Evolutionary conservation across 2,113 vertebrate genomes (phyloP).

Genomic region (Corythoichthys haematopterus): DNA sequence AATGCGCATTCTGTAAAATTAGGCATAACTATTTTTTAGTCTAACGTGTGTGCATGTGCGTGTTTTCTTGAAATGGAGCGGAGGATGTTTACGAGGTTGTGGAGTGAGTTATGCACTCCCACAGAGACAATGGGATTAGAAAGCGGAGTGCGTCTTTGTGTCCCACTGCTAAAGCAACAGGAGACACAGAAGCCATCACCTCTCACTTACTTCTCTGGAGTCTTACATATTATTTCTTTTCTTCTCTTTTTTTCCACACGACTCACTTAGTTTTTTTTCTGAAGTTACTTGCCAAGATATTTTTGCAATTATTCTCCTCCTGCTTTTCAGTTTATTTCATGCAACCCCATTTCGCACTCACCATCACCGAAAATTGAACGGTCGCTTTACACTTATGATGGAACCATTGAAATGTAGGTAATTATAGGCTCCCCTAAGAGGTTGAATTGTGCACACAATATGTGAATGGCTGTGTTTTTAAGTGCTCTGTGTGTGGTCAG

Average conservation of each 20-base stretch:
- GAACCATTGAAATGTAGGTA: neutral
- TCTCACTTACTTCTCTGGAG: slow-evolving; percentile 24
- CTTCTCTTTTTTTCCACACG: slow-evolving; percentile 11
- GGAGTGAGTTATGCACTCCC: slow-evolving; percentile 41
- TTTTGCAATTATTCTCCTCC: neutral
- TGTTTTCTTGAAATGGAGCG: slow-evolving; percentile 22
- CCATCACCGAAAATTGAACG: neutral
- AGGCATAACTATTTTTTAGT: neutral
- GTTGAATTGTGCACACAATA: neutral
- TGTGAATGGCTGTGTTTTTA: neutral
- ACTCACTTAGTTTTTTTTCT: slow-evolving; percentile 16
- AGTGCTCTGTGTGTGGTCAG: neutral
- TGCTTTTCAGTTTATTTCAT: neutral
- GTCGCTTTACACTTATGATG: neutral
- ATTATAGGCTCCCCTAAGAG: neutral
- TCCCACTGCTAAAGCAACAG: slow-evolving; percentile 53
- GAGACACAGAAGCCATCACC: slow-evolving; percentile 47
- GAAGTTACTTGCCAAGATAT: neutral
- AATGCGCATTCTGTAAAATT: neutral
- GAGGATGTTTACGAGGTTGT: slow-evolving; percentile 62
- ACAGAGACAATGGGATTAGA: slow-evolving; percentile 60
- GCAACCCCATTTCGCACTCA: neutral
- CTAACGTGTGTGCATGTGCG: slow-evolving; percentile 1
- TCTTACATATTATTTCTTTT: slow-evolving; percentile 5
- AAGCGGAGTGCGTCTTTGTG: slow-evolving; percentile 49